phyloP scores from a whole-genome alignment of 2,888 invertebrate genomes.

The Drosophila differens region DNA sequence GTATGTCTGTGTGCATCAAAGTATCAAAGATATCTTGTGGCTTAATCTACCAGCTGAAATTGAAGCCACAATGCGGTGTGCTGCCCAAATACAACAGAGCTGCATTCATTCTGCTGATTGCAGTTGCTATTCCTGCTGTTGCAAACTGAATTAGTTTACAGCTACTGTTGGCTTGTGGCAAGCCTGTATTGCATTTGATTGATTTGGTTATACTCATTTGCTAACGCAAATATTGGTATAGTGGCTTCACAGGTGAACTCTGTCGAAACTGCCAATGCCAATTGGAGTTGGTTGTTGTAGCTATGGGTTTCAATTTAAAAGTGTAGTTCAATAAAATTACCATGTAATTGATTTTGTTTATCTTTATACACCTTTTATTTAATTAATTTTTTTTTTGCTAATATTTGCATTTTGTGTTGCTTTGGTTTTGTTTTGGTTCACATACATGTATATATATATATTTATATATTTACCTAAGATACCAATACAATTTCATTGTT shows the following conservation, averaged over 20 bases:
- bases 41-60: conserved; percentile 53
- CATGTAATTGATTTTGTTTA: conserved; percentile 59
- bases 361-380: conserved; percentile 68
- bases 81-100: conserved; percentile 45
- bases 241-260: conserved; percentile 17
- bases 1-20: conserved; percentile 18
- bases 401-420: conserved; percentile 46
- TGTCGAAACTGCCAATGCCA: conserved; percentile 1
- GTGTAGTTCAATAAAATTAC: conserved; percentile 61
- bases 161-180: conserved; percentile 62
- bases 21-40: conserved; percentile 57
- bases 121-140: conserved; percentile 2
- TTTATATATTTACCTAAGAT: conserved; percentile 64
- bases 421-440: conserved; percentile 25
- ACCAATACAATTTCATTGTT: conserved; percentile 73
- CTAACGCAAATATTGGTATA: conserved; percentile 64
- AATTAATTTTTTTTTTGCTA: conserved; percentile 59
- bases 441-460: conserved; percentile 17
- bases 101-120: conserved; percentile 16
- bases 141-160: conserved; percentile 39
- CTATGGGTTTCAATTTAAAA: conserved; percentile 28
- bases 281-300: conserved; percentile 11
- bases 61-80: conserved; percentile 54
- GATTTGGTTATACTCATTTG: conserved; percentile 73
- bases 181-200: conserved; percentile 64